A percentile compares a stretch with the other conserved stretches of the same genome.
phyloP scores from a whole-genome alignment of 92 coral and sea anemone species.

The Epizoanthus fatuus region DNA sequence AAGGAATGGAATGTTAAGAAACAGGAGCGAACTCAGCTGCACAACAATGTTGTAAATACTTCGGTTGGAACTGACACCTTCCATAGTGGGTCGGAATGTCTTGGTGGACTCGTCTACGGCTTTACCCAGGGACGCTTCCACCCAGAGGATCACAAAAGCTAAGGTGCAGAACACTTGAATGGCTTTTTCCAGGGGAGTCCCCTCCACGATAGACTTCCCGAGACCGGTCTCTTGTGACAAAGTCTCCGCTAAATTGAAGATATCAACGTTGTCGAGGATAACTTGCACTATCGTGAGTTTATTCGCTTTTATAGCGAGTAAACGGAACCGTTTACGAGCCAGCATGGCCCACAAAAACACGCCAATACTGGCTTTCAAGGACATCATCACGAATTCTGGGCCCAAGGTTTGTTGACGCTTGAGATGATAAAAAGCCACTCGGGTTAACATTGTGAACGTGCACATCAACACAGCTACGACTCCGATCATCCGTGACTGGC shows the following conservation, averaged over 20 bases:
- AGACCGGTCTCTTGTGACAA: slow-evolving; percentile 46
- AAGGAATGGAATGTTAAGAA: slow-evolving; percentile 56
- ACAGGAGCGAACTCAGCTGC: slow-evolving; percentile 29
- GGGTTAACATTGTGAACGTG: slow-evolving; percentile 59
- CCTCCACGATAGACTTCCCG: slow-evolving; percentile 26
- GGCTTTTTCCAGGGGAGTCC: slow-evolving; percentile 33
- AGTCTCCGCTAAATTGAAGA: slow-evolving; percentile 48
- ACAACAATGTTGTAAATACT: slow-evolving; percentile 36
- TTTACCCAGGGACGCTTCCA: slow-evolving; percentile 32
- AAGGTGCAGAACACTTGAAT: slow-evolving; percentile 59
- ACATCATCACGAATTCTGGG: slow-evolving; percentile 35
- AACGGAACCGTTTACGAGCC: slow-evolving; percentile 31
- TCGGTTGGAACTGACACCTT: slow-evolving; percentile 16
- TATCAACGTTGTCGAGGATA: slow-evolving; percentile 54
- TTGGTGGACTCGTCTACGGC: slow-evolving; percentile 37
- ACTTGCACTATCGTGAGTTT: slow-evolving; percentile 25
- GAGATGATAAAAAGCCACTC: slow-evolving; percentile 49
- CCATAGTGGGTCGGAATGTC: slow-evolving; percentile 30
- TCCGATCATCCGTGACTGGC: slow-evolving; percentile 35
- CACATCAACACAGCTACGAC: slow-evolving; percentile 42
- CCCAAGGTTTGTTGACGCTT: slow-evolving; percentile 23
- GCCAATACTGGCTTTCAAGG: slow-evolving; percentile 44
- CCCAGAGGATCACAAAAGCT: slow-evolving; percentile 44
- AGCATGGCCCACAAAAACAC: slow-evolving; percentile 41
- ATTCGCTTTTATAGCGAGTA: slow-evolving; percentile 16